Evolutionary conservation across 2,113 vertebrate species (phyloP), one percentile per base, ranked within the genome.

Genomic region (Danionella cerebrum): DNA sequence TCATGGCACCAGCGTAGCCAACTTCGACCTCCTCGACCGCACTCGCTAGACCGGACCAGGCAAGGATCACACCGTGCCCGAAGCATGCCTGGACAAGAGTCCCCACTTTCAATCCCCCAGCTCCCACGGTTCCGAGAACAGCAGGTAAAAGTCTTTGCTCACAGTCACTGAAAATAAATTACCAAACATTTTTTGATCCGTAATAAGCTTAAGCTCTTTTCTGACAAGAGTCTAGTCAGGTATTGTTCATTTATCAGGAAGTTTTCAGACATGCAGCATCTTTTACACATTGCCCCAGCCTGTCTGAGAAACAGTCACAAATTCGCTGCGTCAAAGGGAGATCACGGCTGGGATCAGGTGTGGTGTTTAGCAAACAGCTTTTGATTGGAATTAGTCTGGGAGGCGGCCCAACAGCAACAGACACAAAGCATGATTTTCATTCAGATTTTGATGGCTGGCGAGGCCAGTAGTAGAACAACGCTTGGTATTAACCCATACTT

Each of bases 1-100:
- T 92, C 83, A 0, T 95, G 93, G 93, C 92, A 93, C 16, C 79
- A 86, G 31, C 87, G 92, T 6, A 90, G 83, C 21, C 87, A 88
- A 50, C 64, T 87, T 41, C 87, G 79, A 18, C 70, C 73, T 1
- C 74, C 87, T 1, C 83, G 90, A 25, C 89, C 91, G 0, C 88
- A 79, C 14, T 93, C 93, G 2, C 86, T 93, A 10, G 92, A 94
- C 79, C 81, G 91, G 42, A 89, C 91, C 80, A 80, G 91, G 45
- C 90, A 92, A 36, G 90, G 89, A 4, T 84, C 90, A 0, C 80
- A 91, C 60, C 77, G 86, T 10, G 18, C 90, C 14, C 82, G 85
- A 55, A 88, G 76, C 68, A 12, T 65, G 0, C 45, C 76, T 0
- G 52, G 72, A 2, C 79, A 67, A 22, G 87, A 88, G 65, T 33